These are phyloP conservation scores for Drosophila gaucha DNA, from an alignment of 2,888 invertebrate genomes.

Conservation along the genomic window DNA sequence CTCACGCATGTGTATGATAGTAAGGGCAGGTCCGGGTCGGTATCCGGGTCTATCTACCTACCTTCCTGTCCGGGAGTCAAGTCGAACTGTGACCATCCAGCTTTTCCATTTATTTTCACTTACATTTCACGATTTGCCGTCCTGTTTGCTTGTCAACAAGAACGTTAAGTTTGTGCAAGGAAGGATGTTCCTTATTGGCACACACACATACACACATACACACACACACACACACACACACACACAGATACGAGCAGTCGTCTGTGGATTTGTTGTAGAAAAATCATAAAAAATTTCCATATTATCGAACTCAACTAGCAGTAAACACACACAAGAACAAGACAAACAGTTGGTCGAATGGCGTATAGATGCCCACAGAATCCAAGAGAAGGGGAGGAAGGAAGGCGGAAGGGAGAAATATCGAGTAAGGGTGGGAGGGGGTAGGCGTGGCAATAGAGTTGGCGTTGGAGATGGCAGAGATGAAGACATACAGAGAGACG, in stretches of 20 bases:
- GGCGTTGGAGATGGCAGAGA: conserved; percentile 14
- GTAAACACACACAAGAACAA: conserved; percentile 40
- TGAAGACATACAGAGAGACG: conserved; percentile 49
- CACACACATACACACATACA: conserved; percentile 11
- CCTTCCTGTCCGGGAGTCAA: too few species aligned
- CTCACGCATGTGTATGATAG: conserved; percentile 18
- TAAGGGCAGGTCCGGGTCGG: conserved; percentile 40
- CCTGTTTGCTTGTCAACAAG: conserved; percentile 67
- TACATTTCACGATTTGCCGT: conserved; percentile 47
- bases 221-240: neutral
- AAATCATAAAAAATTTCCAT: conserved; percentile 83
- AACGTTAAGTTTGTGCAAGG: conserved; percentile 29
- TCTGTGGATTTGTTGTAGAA: conserved; percentile 67
- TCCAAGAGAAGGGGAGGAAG: neutral
- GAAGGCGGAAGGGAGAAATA: too few species aligned
- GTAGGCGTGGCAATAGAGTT: neutral
- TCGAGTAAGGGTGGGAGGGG: neutral
- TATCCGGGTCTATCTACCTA: conserved; percentile 5
- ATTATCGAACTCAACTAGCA: conserved; percentile 80
- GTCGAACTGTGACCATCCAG: conserved; percentile 15
- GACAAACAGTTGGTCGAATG: conserved; percentile 11
- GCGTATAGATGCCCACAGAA: conserved; percentile 17
- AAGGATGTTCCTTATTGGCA: conserved; percentile 38
- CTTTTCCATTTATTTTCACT: conserved; percentile 66
- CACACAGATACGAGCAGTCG: conserved; percentile 37